A percentile compares a stretch with the other conserved stretches of the same genome.
Conservation (phyloP, 2,797 vertebrate genomes). For the Alca torda region DNA sequence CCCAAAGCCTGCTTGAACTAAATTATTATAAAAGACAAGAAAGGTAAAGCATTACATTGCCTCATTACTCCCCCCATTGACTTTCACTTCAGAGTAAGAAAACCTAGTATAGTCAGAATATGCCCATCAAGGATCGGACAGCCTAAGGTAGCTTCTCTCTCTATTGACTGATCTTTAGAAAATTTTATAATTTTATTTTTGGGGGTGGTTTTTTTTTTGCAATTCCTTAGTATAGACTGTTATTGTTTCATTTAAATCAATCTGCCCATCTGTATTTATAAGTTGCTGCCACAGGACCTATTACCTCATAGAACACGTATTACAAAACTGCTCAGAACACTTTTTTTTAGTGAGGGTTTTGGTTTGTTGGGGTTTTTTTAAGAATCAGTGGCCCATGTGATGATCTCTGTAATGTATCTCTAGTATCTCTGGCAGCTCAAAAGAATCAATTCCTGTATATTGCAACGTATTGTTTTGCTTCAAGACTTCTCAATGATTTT, state of each 20-base stretch:
- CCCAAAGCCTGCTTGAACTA: constrained; percentile 46
- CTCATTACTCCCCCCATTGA: constrained; percentile 7
- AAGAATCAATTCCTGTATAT: constrained; percentile 9
- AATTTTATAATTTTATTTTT: neutral
- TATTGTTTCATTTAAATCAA: neutral
- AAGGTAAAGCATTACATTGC: neutral
- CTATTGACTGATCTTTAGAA: neutral
- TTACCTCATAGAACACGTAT: neutral
- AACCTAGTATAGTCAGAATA: neutral
- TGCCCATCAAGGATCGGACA: neutral
- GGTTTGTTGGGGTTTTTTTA: neutral
- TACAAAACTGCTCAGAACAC: neutral
- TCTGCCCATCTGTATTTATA: neutral
- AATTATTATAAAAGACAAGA: constrained; percentile 48
- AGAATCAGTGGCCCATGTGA: neutral
- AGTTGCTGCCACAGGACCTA: neutral
- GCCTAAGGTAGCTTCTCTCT: neutral
- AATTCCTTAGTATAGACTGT: neutral
- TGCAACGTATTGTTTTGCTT: neutral
- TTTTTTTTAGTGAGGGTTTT: neutral
- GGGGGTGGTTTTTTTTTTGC: neutral
- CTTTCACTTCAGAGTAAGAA: neutral
- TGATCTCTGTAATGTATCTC: neutral
- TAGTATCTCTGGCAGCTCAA: neutral
- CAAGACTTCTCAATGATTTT: neutral